Conservation (phyloP, 2,888 invertebrate species). For the Sabatieria punctata region DNA sequence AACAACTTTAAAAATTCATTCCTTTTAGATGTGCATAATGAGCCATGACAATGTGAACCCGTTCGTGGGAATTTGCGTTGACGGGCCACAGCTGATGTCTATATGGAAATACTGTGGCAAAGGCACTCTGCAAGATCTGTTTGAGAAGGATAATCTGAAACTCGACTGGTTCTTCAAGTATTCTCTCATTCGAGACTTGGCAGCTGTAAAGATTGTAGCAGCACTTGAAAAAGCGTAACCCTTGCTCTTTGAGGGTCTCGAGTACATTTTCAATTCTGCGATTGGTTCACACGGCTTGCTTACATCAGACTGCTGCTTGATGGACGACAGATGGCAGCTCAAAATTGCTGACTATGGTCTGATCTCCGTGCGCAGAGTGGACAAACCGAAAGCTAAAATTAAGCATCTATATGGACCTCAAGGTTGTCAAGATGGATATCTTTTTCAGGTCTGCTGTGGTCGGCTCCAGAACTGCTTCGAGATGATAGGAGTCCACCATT, state of each 20-base stretch:
- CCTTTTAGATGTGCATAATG: slow-evolving; percentile 4
- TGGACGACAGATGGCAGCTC: slow-evolving; percentile 3
- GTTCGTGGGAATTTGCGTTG: slow-evolving; percentile 5
- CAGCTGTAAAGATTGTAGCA: too few species aligned
- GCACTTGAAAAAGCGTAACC: too few species aligned
- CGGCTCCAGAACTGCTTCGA: slow-evolving; percentile 4
- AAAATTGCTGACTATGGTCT: slow-evolving; percentile 5
- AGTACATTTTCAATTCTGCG: neutral
- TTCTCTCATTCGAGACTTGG: too few species aligned
- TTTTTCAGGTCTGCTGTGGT: slow-evolving; percentile 1
- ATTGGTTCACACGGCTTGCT: slow-evolving; percentile 1
- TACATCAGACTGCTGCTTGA: neutral
- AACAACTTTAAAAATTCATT: too few species aligned
- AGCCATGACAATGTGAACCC: slow-evolving; percentile 6
- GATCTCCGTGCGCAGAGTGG: neutral
- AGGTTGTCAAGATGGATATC: neutral
- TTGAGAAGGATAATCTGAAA: too few species aligned
- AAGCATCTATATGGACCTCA: neutral
- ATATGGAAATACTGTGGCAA: slow-evolving; percentile 1
- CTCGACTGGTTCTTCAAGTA: too few species aligned
- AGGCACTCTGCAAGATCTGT: too few species aligned
- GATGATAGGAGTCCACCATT: neutral
- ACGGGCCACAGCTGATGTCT: slow-evolving; percentile 5
- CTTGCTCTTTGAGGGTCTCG: slow-evolving; percentile 4
- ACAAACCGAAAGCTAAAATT: too few species aligned